Evolutionary conservation across 2,888 invertebrate species (phyloP), one percentile per base, ranked within the genome.

Genomic region (Romanomermis culicivorax): DNA sequence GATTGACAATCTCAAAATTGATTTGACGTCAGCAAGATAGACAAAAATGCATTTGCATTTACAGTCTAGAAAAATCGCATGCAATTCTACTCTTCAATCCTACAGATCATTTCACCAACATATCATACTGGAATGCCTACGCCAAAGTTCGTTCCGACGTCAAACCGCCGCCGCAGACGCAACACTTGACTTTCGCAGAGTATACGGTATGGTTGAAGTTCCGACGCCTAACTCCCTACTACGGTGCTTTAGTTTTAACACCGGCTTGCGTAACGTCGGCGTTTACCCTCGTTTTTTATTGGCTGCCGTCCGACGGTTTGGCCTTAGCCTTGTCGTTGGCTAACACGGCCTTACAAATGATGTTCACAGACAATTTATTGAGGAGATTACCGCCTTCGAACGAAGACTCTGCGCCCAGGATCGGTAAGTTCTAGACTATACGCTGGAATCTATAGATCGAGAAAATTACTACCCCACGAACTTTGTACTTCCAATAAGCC

Each of bases 171-270:
- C 14, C 25, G 11, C 11, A 27, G 7, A 25, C 25, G 29, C 7
- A 4, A 11, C 11, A 25, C 29, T n/a, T n/a, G 29, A 11, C 20
- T 27, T 49, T 49, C 50, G 23, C 29, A 7, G 50, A 49, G 29
- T 25, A n/a, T 23, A 27, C 25, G 11, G 67, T 67, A 47, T 65
- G 67, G 27, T 56, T 67, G 11, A 51, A 56, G 23, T 51, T 67
- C 24, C 58, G 62, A 43, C 60, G 67, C 4, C 67, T 67, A 30
- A 60, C 63, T 1, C 67, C 67, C 11, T 67, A 67, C 55, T 61
- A 62, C 53, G 55, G 58, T 14, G 49, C 60, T 49, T 63, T 64
- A 2, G 48, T 64, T 29, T 25, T 64, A 2, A 23, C 62, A 25
- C 67, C 67, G 11, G 59, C 59, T 52, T 64, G 67, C 27, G 26